Conservation (phyloP, 2,113 vertebrate genomes). For the Caracal caracal region DNA sequence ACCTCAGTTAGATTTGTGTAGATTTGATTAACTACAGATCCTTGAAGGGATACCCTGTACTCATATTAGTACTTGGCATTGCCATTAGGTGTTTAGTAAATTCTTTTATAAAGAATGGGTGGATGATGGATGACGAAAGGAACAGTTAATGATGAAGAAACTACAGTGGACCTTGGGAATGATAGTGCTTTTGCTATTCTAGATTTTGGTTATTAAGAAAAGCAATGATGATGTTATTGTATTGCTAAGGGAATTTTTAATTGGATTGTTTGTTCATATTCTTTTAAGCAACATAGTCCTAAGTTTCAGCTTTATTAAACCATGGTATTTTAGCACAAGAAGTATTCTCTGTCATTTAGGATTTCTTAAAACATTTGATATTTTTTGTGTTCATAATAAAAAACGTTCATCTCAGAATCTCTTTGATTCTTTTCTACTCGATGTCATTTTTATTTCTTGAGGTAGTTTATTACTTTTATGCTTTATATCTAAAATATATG, state of each 20-base stretch:
- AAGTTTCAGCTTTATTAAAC: constrained; percentile 18
- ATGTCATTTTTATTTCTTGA: constrained; percentile 46
- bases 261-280: not conserved
- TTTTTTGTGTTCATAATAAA: constrained; percentile 13
- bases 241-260: constrained; percentile 31
- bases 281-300: constrained; percentile 20
- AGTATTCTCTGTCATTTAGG: not conserved
- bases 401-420: not conserved
- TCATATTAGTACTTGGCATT: not conserved
- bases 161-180: not conserved
- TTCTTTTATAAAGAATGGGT: not conserved
- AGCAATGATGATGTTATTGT: not conserved
- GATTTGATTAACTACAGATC: not conserved
- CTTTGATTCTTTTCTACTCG: not conserved
- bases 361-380: constrained; percentile 29
- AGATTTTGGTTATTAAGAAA: constrained; percentile 11
- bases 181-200: not conserved
- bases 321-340: constrained; percentile 6
- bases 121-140: not conserved
- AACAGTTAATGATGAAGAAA: not conserved
- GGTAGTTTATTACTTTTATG: not conserved
- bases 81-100: not conserved
- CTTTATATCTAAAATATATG: constrained; percentile 20
- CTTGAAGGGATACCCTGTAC: not conserved
- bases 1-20: not conserved